Conservation (phyloP, 2,113 vertebrate genomes). For the Phalacrocorax brasilianus region DNA sequence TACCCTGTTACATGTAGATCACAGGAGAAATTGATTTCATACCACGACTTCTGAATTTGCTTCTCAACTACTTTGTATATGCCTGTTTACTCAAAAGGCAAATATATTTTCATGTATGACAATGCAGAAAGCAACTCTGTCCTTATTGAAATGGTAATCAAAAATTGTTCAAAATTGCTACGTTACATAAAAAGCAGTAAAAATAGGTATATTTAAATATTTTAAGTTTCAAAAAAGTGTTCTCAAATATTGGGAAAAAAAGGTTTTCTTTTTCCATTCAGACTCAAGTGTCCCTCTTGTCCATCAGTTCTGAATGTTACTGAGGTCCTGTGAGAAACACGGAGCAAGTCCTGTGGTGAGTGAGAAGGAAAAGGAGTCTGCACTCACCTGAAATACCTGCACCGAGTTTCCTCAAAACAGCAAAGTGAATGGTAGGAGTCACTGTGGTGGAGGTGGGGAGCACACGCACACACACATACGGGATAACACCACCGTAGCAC, state of each 20-base stretch:
- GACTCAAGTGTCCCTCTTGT: not conserved
- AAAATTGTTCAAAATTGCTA: not conserved
- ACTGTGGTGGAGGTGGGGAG: not conserved
- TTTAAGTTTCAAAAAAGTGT: not conserved
- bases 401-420: not conserved
- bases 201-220: not conserved
- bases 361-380: not conserved
- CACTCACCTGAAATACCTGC: not conserved
- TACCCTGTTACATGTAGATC: not conserved
- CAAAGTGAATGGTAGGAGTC: not conserved
- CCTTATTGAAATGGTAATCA: not conserved
- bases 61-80: not conserved
- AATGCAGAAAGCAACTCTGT: not conserved
- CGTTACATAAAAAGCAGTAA: not conserved
- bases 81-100: not conserved
- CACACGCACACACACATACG: accelerated
- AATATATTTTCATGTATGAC: not conserved
- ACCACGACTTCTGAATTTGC: not conserved
- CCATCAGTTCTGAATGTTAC: not conserved
- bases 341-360: not conserved
- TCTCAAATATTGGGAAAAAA: not conserved
- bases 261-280: not conserved
- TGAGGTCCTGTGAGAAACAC: not conserved
- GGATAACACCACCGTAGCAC: not conserved
- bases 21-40: not conserved